phyloP scores from a whole-genome alignment of 2,113 vertebrate species.

The Periophthalmodon schlosseri region DNA sequence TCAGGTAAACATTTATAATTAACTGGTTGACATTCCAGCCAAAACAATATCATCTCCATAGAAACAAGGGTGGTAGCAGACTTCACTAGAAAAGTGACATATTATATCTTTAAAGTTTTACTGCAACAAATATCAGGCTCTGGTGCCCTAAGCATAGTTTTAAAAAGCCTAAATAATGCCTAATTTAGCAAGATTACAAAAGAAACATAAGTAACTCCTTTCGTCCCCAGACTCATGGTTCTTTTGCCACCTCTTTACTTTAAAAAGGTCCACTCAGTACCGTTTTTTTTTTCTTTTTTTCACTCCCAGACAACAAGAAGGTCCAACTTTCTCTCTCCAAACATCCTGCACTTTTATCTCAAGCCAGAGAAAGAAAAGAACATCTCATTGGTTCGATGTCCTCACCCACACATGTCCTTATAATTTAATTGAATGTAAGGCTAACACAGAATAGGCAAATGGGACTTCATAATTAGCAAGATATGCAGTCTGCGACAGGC shows the following conservation, averaged over 20 bases:
- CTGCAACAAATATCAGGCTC: too few species aligned
- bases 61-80: too few species aligned
- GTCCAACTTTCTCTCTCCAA: not conserved
- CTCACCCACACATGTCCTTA: not conserved
- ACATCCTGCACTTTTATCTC: not conserved
- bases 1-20: too few species aligned
- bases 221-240: too few species aligned
- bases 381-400: slow-evolving; percentile 17
- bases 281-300: slow-evolving; percentile 4
- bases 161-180: too few species aligned
- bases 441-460: not conserved
- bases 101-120: too few species aligned
- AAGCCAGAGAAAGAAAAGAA: slow-evolving; percentile 16
- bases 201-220: too few species aligned
- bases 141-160: too few species aligned
- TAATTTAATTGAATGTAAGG: not conserved
- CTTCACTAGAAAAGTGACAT: too few species aligned
- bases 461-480: not conserved
- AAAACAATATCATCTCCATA: too few species aligned
- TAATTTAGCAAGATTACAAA: too few species aligned
- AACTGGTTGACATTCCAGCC: too few species aligned
- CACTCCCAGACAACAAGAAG: slow-evolving; percentile 2
- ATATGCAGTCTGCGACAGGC: not conserved
- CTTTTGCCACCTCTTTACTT: not conserved
- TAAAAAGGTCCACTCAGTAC: slow-evolving; percentile 17